Evolutionary conservation across 2,113 vertebrate species (phyloP), one percentile per base, ranked within the genome.

Genomic region (Thamnaconus septentrionalis): DNA sequence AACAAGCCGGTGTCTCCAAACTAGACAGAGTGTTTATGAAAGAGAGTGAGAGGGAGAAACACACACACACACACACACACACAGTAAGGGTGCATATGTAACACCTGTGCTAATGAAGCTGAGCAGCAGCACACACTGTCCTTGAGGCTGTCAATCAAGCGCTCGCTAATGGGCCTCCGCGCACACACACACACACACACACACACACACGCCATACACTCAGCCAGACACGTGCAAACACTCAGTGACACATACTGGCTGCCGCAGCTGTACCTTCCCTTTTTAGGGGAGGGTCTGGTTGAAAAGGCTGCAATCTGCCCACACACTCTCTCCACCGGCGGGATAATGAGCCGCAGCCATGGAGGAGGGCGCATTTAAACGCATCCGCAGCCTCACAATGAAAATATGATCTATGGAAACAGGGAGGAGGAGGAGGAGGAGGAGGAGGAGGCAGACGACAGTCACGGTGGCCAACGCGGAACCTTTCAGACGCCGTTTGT

Each of bases 131-230:
- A 63, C 68, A 72, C 51, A 60, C 60, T 40, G 39, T 80, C 58
- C 71, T 74, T 51, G 6, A 74, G 52, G 43, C 64, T 77, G 75
- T 67, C 81, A 75, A 75, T 83, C 81, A 83, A 71, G 49, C 54
- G 60, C 51, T 59, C 10, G 58, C 75, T 78, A 77, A 78, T 82
- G 64, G 75, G 42, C 6, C 45, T 60, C 47, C 49, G 45, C 53
- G 44, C 55, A 59, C 51, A 53, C 42, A 48, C 52, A 73, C 62
- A 59, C n/a, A 42, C 54, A 61, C 48, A 62, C 59, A 52, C 45
- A 43, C 53, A 50, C 43, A 59, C 50, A 59, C 60, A 64, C 50
- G 52, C 45, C 5, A 45, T 7, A 53, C 59, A 40, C 51, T 49
- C 63, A 49, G 43, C 42, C 39, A 47, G 18, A 58, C 61, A 59